Percentiles rank a stretch among this genome's conserved stretches.
These are phyloP conservation scores for Ochlodes sylvanus DNA, from an alignment of 2,888 invertebrate genomes.

Conservation along the genomic window DNA sequence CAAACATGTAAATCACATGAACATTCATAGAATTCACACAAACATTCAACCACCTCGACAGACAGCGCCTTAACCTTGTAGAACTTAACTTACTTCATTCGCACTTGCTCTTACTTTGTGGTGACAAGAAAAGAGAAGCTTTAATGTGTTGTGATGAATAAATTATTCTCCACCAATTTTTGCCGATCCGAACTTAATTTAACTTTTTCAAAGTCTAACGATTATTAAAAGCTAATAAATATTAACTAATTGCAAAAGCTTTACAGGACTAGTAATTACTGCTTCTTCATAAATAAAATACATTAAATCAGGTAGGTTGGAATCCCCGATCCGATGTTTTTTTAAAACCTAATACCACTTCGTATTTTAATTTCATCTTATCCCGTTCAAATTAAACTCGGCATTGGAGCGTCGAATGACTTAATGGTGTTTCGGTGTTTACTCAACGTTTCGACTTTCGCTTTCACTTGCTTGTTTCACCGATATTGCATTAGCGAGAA, in stretches of 20 bases:
- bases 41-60: too few species aligned
- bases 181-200: too few species aligned
- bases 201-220: too few species aligned
- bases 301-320: background rate
- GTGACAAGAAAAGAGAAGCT: too few species aligned
- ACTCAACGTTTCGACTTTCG: slow-evolving; percentile 68
- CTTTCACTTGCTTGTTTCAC: slow-evolving; percentile 51
- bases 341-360: slow-evolving; percentile 12
- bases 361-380: slow-evolving; percentile 51
- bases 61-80: too few species aligned
- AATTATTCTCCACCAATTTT: too few species aligned
- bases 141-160: too few species aligned
- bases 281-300: background rate
- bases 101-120: too few species aligned
- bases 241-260: background rate
- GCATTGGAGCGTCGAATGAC: slow-evolving; percentile 62
- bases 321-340: slow-evolving; percentile 22
- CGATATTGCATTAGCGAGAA: background rate
- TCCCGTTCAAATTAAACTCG: slow-evolving; percentile 67
- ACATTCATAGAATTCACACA: too few species aligned
- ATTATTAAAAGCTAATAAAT: too few species aligned
- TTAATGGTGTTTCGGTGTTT: slow-evolving; percentile 80
- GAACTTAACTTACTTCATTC: too few species aligned
- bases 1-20: too few species aligned
- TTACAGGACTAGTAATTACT: background rate